Percentiles rank a stretch among this genome's conserved stretches.
phyloP scores from a whole-genome alignment of 2,888 invertebrate species.

The Apotomis betuletana region DNA sequence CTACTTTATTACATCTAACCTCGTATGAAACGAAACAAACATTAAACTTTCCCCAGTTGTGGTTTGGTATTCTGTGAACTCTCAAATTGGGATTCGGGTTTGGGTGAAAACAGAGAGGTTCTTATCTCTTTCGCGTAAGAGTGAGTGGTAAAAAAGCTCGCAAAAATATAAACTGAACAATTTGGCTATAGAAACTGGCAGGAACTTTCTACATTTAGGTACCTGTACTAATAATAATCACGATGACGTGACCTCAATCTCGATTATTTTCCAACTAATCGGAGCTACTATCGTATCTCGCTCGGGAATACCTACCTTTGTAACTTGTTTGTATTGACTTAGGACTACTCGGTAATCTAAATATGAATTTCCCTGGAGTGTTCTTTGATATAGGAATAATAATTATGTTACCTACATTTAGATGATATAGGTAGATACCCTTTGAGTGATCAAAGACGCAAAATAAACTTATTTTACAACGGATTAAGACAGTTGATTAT shows the following conservation, averaged over 20 bases:
- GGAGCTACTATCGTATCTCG: not conserved
- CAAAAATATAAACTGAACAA: not conserved
- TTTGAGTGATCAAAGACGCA: not conserved
- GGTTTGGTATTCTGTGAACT: not conserved
- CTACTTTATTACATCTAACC: not conserved
- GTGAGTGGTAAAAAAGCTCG: not conserved
- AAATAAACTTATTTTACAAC: not conserved
- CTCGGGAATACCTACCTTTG: not conserved
- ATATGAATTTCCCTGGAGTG: not conserved
- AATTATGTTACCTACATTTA: not conserved
- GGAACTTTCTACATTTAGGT: not conserved
- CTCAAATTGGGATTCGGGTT: too few relatives aligned
- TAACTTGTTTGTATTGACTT: not conserved
- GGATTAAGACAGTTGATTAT: too few relatives aligned
- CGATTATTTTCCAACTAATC: not conserved
- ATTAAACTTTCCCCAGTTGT: conserved; percentile 16
- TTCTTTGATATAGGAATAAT: not conserved
- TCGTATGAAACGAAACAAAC: not conserved
- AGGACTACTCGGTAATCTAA: not conserved
- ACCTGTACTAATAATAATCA: too few relatives aligned
- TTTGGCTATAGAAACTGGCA: not conserved
- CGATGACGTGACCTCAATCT: not conserved
- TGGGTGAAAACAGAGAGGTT: too few relatives aligned
- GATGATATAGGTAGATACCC: not conserved
- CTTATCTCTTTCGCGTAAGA: not conserved